Evolutionary conservation across 2,888 invertebrate species (phyloP), one percentile per base, ranked within the genome.

Genomic region (Trachelus iudaicus): DNA sequence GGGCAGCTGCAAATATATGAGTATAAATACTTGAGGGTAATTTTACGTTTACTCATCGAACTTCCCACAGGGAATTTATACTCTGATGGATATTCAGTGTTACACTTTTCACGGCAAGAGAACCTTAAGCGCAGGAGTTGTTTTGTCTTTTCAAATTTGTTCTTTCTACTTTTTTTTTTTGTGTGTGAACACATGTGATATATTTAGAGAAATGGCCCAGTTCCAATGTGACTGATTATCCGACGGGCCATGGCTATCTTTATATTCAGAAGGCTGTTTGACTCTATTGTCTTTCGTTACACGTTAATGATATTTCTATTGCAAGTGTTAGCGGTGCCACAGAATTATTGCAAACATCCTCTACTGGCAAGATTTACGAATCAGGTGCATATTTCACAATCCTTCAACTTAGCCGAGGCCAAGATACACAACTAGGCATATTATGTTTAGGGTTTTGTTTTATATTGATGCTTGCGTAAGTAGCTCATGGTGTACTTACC

Each of bases 401-500:
- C 23, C 40, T 23, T 40, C 23, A 23, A 56, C 40, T 56, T 4
- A 56, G 40, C 6, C 23, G 23, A 23, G 40, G 9, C 40, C 40
- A 56, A 56, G 40, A 56, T 56, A 56, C 40, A 56, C 40, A 23
- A 56, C 40, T 23, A 9, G 4, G 37, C 4, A 40, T 40, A 40
- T 40, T 23, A 23, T 56, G 15, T 23, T 56, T 56, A 23, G 23
- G 23, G 9, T 23, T 23, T 56, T 40, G 4, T 40, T 40, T 40
- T 56, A 56, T 56, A 23, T 56, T 56, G 9, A 23, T 56, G 9
- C 1, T 56, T 56, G 9, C 23, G 23, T 23, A 56, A 56, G 23
- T 23, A 6, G 6, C 40, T 56, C 1, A 1, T 15, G 1, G 40
- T 23, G 23, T 23, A 85, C 86, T 85, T 84, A 92, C 92, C 91